These are phyloP conservation scores for Drosophila nr. medialis DNA, from an alignment of 2,888 invertebrate genomes.

Conservation along the genomic window DNA sequence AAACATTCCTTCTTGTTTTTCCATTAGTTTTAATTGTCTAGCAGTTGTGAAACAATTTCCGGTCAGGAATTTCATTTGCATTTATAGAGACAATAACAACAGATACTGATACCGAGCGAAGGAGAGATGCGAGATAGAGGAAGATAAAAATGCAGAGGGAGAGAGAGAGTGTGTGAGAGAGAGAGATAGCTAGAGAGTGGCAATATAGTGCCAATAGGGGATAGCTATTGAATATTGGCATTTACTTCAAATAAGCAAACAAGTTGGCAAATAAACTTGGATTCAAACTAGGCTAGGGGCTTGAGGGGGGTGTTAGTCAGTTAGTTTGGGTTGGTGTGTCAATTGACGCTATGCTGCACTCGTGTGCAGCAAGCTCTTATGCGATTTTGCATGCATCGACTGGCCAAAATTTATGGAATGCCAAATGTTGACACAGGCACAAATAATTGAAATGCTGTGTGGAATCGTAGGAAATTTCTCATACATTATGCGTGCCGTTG, in stretches of 20 bases:
- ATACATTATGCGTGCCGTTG: constrained; percentile 35
- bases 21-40: constrained; percentile 70
- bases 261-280: neutral
- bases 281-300: neutral
- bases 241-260: constrained; percentile 53
- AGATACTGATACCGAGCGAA: neutral
- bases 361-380: constrained; percentile 29
- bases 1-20: constrained; percentile 25
- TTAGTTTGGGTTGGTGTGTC: neutral
- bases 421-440: constrained; percentile 74
- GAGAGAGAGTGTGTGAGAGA: neutral
- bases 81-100: constrained; percentile 42
- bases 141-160: neutral
- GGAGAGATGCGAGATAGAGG: neutral
- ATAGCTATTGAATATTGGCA: constrained; percentile 43
- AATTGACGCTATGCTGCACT: constrained; percentile 31
- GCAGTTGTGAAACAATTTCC: constrained; percentile 77
- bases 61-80: constrained; percentile 72
- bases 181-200: neutral
- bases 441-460: constrained; percentile 73
- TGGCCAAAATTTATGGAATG: constrained; percentile 71
- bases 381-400: constrained; percentile 53
- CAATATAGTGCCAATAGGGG: constrained; percentile 3
- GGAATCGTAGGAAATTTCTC: constrained; percentile 51
- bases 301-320: neutral